Percentiles rank a stretch among this genome's conserved stretches.
These are phyloP conservation scores for Limosa lapponica DNA, from an alignment of 2,797 vertebrate genomes.

Conservation along the genomic window DNA sequence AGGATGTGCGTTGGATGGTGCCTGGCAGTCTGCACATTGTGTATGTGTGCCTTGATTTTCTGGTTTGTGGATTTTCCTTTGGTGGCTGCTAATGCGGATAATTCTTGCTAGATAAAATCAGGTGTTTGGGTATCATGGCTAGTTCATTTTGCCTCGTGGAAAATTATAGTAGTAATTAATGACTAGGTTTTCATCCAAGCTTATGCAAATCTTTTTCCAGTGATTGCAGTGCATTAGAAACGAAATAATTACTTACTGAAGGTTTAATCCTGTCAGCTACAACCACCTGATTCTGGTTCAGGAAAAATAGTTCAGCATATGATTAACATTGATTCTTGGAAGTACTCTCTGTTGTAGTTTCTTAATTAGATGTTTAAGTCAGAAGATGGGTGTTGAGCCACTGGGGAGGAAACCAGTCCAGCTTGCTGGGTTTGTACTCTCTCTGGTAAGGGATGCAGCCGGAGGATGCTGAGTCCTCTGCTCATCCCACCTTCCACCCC, in stretches of 20 bases:
- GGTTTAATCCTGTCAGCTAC: not conserved
- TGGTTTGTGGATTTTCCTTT: not conserved
- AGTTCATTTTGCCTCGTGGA: not conserved
- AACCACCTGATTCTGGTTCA: not conserved
- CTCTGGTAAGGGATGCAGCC: not conserved
- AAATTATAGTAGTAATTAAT: not conserved
- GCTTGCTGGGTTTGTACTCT: not conserved
- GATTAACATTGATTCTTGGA: not conserved
- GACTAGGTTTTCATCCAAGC: not conserved
- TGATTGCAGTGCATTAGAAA: not conserved
- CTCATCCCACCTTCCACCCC: not conserved
- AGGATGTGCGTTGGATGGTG: not conserved
- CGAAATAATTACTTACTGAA: not conserved
- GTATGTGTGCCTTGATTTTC: not conserved
- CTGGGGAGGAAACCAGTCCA: not conserved
- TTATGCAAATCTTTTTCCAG: not conserved
- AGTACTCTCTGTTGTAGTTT: not conserved
- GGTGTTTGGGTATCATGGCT: not conserved
- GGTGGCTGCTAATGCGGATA: not conserved
- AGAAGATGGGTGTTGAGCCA: not conserved
- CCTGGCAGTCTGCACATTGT: not conserved
- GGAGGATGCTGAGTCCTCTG: not conserved
- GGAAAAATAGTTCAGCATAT: not conserved
- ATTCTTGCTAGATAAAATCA: not conserved
- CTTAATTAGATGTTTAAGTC: not conserved